Conservation (phyloP, 2,113 vertebrate species). For the Symphodus melops region DNA sequence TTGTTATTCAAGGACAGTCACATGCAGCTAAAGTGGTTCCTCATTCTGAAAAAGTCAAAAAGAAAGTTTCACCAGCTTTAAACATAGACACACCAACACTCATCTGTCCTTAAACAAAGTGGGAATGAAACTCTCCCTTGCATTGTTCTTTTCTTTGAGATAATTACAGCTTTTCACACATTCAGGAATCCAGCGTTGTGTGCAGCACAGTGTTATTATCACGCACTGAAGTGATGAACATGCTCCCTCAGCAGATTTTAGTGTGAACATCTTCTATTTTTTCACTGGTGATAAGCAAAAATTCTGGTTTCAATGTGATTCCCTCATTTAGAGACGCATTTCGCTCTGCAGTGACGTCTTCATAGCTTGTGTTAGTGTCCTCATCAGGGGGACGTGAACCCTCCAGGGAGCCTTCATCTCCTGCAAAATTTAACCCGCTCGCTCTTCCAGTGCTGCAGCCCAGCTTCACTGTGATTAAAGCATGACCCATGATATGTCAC, state of each 20-base stretch:
- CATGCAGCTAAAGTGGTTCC: slow-evolving; percentile 25
- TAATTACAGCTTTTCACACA: slow-evolving; percentile 75
- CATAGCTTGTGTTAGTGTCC: slow-evolving; percentile 18
- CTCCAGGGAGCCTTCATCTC: slow-evolving; percentile 44
- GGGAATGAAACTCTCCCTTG: slow-evolving; percentile 59
- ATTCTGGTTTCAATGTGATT: slow-evolving; percentile 29
- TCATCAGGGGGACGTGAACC: slow-evolving; percentile 44
- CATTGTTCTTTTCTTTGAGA: slow-evolving; percentile 71
- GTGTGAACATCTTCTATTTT: slow-evolving; percentile 50
- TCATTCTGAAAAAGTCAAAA: slow-evolving; percentile 23
- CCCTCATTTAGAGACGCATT: slow-evolving; percentile 15
- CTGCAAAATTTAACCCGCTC: slow-evolving; percentile 32
- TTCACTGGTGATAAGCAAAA: slow-evolving; percentile 68
- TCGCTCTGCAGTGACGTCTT: slow-evolving; percentile 36
- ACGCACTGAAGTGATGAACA: slow-evolving; percentile 56
- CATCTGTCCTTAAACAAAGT: slow-evolving; percentile 50
- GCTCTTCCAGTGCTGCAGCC: slow-evolving; percentile 37
- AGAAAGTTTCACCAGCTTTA: slow-evolving; percentile 7
- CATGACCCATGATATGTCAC: slow-evolving; percentile 65
- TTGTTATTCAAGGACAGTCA: slow-evolving; percentile 55
- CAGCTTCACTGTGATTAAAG: slow-evolving; percentile 74
- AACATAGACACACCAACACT: slow-evolving; percentile 8
- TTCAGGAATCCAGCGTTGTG: slow-evolving; percentile 58
- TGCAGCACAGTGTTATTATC: slow-evolving; percentile 71
- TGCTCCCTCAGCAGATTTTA: slow-evolving; percentile 66